Evolutionary conservation across 2,113 vertebrate species (phyloP).

Genomic region (Burhinus bistriatus): DNA sequence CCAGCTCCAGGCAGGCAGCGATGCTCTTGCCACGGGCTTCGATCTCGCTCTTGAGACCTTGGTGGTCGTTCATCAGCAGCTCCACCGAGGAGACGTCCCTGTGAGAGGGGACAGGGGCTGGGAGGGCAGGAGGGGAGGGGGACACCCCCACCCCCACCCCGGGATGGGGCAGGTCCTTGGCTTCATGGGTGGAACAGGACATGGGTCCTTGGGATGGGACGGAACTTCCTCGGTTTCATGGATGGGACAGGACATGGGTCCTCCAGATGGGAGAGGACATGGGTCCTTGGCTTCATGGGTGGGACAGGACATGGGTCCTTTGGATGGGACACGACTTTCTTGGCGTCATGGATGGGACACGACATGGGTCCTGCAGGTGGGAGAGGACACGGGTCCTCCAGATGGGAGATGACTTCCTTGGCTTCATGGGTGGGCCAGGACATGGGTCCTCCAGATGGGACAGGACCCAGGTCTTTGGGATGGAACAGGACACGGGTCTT

Average conservation of each 20-base stretch:
- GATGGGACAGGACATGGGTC: rapidly evolving
- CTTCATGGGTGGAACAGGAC: not conserved
- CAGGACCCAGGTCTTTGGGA: too few species aligned
- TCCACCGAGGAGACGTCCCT: conserved; percentile 95
- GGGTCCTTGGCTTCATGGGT: not conserved
- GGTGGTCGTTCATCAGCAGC: conserved; percentile 95
- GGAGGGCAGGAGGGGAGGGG: not conserved
- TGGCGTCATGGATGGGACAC: not conserved
- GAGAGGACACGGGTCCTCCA: not conserved
- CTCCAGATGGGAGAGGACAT: rapidly evolving
- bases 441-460: not conserved
- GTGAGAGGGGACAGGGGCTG: not conserved
- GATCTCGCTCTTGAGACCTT: conserved; percentile 89
- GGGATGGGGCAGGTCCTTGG: not conserved
- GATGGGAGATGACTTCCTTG: too few species aligned
- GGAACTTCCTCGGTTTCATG: not conserved
- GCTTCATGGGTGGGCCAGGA: not conserved
- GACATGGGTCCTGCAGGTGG: not conserved
- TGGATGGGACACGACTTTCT: rapidly evolving
- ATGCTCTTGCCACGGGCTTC: conserved; percentile 81
- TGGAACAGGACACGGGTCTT: not conserved
- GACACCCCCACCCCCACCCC: too few species aligned
- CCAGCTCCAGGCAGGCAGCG: conserved; percentile 87
- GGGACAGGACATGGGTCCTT: not conserved
- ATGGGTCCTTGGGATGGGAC: not conserved